Evolutionary conservation across 2,113 vertebrate genomes (phyloP), one percentile per base, ranked within the genome.

Genomic region (Antennarius striatus): DNA sequence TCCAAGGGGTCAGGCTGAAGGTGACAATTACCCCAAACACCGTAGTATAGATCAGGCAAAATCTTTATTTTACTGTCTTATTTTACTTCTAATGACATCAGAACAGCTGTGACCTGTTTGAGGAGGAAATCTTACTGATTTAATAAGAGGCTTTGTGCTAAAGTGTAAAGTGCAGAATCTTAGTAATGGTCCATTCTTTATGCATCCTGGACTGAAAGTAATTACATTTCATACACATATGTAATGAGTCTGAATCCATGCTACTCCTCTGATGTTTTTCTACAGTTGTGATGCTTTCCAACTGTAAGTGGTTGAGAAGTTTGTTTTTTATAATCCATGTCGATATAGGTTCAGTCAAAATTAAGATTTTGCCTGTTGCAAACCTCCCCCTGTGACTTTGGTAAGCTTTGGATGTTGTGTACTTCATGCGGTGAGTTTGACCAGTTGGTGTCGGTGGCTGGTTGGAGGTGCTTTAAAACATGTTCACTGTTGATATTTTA

Each of bases 401-500:
- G 86, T 91, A 91, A 93, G 90, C 90, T 92, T 93, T 92, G 82
- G 69, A 85, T 93, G 93, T 93, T 91, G 91, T 93, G 92, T 83
- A 77, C 61, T 87, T 85, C 70, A 85, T 90, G 90, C 87, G 76
- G 90, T 93, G 90, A 88, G 84, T 91, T 91, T 92, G 91, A 88
- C 86, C 83, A 66, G 85, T 93, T 90, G 77, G 67, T 89, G 91
- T 92, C 78, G 86, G 71, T 93, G 90, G 82, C 85, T 92, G 85
- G 82, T 91, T 92, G 79, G 56, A 90, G 88, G 84, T 91, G 86
- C 88, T 87, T 84, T 86, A 82, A 86, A 77, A 81, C 86, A 81
- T 92, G 87, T 91, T 88, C 63, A 82, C 76, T 79, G 76, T 89
- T 82, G 62, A 83, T 80, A 77, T 89, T 86, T 85, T 78, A 86